Conservation (phyloP, 2,888 invertebrate genomes). For the Hypolimnas misippus region DNA sequence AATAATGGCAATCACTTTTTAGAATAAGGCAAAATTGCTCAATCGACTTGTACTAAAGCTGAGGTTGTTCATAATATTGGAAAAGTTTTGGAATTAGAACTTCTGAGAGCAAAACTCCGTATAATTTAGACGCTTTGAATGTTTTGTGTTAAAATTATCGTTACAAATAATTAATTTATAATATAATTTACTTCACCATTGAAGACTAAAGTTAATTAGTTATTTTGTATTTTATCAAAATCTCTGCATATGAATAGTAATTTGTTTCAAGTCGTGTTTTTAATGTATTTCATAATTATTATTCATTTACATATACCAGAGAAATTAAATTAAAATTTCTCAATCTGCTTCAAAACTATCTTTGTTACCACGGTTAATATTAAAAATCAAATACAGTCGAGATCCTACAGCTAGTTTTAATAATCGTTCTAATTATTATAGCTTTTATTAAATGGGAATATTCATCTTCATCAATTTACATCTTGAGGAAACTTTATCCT, state of each 20-base stretch:
- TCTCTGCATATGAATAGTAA: too few species aligned
- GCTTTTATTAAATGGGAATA: conserved; percentile 48
- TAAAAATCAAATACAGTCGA: too few species aligned
- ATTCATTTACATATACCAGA: too few species aligned
- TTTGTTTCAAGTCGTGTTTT: too few species aligned
- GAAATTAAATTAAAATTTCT: too few species aligned
- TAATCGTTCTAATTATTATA: conserved; percentile 5
- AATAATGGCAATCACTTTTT: too few species aligned
- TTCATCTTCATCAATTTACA: conserved; percentile 64
- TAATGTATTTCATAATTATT: too few species aligned
- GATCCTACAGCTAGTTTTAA: background rate
- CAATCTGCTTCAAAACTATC: too few species aligned
- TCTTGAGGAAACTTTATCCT: conserved; percentile 60
- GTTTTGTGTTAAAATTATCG: background rate
- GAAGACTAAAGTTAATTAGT: too few species aligned
- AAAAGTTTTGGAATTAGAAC: conserved; percentile 72
- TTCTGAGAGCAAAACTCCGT: conserved; percentile 46
- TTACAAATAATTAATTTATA: background rate
- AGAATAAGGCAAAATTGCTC: too few species aligned
- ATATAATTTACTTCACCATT: background rate
- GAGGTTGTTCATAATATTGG: conserved; percentile 62
- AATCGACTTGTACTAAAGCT: background rate
- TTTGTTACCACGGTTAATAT: too few species aligned
- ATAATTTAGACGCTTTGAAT: background rate
- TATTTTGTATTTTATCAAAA: too few species aligned